A percentile compares a stretch with the other conserved stretches of the same genome.
Conservation (phyloP, 2,797 vertebrate species). For the Ptychadena robeensis region DNA sequence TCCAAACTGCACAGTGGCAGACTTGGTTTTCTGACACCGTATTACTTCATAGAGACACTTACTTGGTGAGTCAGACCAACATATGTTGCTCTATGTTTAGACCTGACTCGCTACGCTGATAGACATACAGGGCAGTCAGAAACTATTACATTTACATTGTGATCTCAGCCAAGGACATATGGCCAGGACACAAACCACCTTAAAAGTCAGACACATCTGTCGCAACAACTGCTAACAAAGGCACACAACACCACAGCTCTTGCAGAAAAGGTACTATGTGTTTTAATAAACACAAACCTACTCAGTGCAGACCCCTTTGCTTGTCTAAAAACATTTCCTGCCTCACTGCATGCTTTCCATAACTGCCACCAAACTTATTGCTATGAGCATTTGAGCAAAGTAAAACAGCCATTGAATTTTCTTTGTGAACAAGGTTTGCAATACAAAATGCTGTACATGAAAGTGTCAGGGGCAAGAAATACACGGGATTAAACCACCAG, state of each 20-base stretch:
- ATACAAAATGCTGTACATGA: not conserved
- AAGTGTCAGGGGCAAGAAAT: not conserved
- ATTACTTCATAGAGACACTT: slow-evolving; percentile 15
- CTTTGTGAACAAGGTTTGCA: not conserved
- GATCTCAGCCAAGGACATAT: slow-evolving; percentile 60
- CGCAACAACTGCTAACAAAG: slow-evolving; percentile 23
- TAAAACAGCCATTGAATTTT: not conserved
- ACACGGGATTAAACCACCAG: not conserved
- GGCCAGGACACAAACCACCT: slow-evolving; percentile 46
- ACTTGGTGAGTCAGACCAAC: slow-evolving; percentile 52
- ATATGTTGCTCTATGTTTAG: slow-evolving; percentile 59
- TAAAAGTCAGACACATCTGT: slow-evolving; percentile 56
- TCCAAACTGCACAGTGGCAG: slow-evolving; percentile 16
- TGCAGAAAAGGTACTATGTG: not conserved
- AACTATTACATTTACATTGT: slow-evolving; percentile 54
- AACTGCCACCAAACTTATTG: not conserved
- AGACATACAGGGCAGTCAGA: slow-evolving; percentile 57
- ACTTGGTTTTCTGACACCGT: slow-evolving; percentile 26
- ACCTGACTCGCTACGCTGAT: slow-evolving; percentile 35
- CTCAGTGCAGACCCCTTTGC: not conserved
- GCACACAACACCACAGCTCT: not conserved
- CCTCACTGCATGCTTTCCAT: not conserved
- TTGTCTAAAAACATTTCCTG: not conserved
- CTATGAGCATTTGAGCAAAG: not conserved
- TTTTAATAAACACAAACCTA: slow-evolving; percentile 7